phyloP scores from a whole-genome alignment of 53 echinoderm and acorn worm species.

The Actinopyga echinites region DNA sequence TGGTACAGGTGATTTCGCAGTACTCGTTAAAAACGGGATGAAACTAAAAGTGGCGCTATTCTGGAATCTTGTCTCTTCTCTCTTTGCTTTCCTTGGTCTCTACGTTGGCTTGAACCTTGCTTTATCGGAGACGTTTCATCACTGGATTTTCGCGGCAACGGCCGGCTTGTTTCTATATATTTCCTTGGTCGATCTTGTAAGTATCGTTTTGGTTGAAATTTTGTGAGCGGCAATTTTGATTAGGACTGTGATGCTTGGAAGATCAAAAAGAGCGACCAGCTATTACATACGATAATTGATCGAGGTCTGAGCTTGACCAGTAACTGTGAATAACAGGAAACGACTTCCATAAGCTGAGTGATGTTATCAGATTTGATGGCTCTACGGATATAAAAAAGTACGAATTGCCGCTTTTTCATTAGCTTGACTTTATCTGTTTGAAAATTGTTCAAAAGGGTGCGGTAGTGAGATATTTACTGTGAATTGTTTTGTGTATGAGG shows the following conservation, averaged over 20 bases:
- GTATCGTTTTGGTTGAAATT: background rate
- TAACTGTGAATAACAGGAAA: too few relatives aligned
- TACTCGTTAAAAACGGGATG: constrained; percentile 78
- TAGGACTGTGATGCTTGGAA: background rate
- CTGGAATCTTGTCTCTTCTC: constrained; percentile 72
- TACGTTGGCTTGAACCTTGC: constrained; percentile 82
- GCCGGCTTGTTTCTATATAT: constrained; percentile 90
- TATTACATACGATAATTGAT: too few relatives aligned
- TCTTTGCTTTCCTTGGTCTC: constrained; percentile 76
- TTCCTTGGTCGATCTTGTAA: constrained; percentile 84
- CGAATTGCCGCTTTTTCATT: too few relatives aligned
- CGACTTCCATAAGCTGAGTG: too few relatives aligned
- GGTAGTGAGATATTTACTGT: too few relatives aligned
- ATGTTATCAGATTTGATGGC: too few relatives aligned
- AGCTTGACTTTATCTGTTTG: too few relatives aligned
- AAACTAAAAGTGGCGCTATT: constrained; percentile 71
- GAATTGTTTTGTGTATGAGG: too few relatives aligned
- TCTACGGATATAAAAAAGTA: too few relatives aligned
- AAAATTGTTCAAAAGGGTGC: too few relatives aligned
- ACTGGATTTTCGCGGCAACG: constrained; percentile 86
- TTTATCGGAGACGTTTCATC: constrained; percentile 49
- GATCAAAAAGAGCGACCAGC: background rate
- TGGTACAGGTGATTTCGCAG: constrained; percentile 81
- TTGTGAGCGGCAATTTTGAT: background rate
- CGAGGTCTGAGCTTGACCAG: too few relatives aligned